Evolutionary conservation across 1,140 invertebrate species (phyloP).

Genomic region (Oreohelix idahoensis): DNA sequence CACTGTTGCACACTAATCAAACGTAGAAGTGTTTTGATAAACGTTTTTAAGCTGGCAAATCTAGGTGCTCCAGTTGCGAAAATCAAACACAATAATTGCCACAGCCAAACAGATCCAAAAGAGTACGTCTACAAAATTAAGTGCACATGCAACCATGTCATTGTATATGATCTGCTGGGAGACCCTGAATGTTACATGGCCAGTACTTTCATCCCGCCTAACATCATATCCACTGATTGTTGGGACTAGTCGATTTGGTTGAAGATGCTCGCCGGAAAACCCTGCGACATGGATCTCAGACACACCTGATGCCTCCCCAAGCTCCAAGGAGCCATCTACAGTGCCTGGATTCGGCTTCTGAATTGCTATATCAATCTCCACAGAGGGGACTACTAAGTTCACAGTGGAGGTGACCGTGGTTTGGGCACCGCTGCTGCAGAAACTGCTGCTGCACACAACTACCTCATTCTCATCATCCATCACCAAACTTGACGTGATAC

Average conservation of each 20-base stretch:
- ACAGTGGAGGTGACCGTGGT: neutral
- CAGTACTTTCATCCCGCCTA: neutral
- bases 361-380: neutral
- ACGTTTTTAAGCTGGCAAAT: neutral
- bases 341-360: neutral
- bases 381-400: neutral
- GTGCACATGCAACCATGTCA: conserved; percentile 1
- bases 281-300: neutral
- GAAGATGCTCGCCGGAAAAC: neutral
- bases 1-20: too few relatives aligned
- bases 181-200: neutral
- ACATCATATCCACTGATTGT: conserved; percentile 2
- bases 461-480: neutral
- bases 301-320: neutral
- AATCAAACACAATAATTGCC: conserved; percentile 12
- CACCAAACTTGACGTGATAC: neutral
- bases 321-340: neutral
- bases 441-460: neutral
- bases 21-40: too few relatives aligned
- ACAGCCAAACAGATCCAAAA: conserved; percentile 25
- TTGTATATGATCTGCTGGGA: neutral
- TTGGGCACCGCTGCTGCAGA: neutral
- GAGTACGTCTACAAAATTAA: conserved; percentile 4
- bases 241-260: neutral
- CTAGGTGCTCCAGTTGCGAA: conserved; percentile 8